Evolutionary conservation across 1,140 invertebrate species (phyloP).

Genomic region (Atopsyche davidsoni): DNA sequence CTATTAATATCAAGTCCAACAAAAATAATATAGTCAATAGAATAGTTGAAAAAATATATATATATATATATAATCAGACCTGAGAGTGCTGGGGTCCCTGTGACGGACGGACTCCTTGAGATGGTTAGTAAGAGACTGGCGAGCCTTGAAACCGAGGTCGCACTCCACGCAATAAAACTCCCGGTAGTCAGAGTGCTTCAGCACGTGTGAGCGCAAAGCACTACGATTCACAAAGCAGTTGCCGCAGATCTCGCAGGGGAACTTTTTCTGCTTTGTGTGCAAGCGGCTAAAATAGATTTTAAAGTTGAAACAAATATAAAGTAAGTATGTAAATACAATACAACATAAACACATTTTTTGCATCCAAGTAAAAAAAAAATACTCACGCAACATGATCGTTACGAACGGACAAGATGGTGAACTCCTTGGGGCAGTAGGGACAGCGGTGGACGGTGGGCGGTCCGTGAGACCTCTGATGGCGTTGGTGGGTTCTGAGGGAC

Average conservation of each 20-base stretch:
- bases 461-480: constrained; percentile 1
- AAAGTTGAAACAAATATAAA: not conserved
- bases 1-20: too few species aligned
- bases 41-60: too few species aligned
- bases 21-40: too few species aligned
- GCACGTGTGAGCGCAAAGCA: constrained; percentile 7
- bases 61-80: too few species aligned
- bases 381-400: constrained; percentile 11
- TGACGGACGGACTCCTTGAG: constrained; percentile 4
- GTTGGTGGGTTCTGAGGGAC: constrained; percentile 7
- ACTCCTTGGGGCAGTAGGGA: constrained; percentile 1
- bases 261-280: constrained; percentile 2
- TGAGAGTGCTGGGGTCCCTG: constrained; percentile 11
- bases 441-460: constrained; percentile 3
- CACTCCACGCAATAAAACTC: constrained; percentile 19
- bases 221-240: constrained; percentile 12
- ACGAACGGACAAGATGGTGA: not conserved
- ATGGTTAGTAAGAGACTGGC: constrained; percentile 1
- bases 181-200: constrained; percentile 5
- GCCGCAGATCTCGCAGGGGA: constrained; percentile 3
- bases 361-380: not conserved
- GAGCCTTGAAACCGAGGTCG: constrained; percentile 12
- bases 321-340: not conserved
- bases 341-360: not conserved
- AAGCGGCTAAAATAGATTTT: not conserved